Evolutionary conservation across 1,140 invertebrate species (phyloP), one percentile per base, ranked within the genome.

Genomic region (Maniola jurtina): DNA sequence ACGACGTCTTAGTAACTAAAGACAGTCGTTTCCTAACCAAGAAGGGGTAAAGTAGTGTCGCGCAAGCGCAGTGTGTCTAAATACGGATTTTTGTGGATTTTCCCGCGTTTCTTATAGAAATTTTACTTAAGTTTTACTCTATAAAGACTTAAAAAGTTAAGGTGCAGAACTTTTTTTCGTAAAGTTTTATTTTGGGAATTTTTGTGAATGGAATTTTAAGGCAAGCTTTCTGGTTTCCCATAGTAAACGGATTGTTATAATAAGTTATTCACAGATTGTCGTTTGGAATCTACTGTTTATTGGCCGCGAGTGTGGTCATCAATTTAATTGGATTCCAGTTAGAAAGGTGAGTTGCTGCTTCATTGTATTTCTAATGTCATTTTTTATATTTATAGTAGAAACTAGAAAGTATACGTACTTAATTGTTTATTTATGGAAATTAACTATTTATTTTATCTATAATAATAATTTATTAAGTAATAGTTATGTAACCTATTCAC

Each of bases 21-120:
- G 69, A 73, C 66, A 62, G 82, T 85, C 77, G 75, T 72, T 70
- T 65, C 71, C 75, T 79, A 72, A 73, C 59, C 61, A 62, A 68
- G 68, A 48, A 61, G 68, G 71, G 55, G 75, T 56, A 50, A 38
- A 64, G 68, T 73, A 50, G 81, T 69, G 61, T 58, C 38, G 70
- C 73, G 73, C 74, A 64, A 69, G 79, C 76, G 79, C 56, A 61
- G 70, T 76, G 70, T 42, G 50, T 66, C 40, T 38, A 42, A 60
- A 42, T 42, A 45, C 42, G 15, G n/a, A 56, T 42, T 61, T 38
- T 47, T 35, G 55, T 57, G 42, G 15, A 25, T 55, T 66, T 66
- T 66, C 64, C 57, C 64, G 58, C 58, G 48, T 55, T 60, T 60
- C 3, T 33, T 6, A 60, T 16, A 61, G 0, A 13, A 34, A 55